These are phyloP conservation scores for Ptilodon capucinus DNA, from an alignment of 2,888 invertebrate species.

Conservation along the genomic window DNA sequence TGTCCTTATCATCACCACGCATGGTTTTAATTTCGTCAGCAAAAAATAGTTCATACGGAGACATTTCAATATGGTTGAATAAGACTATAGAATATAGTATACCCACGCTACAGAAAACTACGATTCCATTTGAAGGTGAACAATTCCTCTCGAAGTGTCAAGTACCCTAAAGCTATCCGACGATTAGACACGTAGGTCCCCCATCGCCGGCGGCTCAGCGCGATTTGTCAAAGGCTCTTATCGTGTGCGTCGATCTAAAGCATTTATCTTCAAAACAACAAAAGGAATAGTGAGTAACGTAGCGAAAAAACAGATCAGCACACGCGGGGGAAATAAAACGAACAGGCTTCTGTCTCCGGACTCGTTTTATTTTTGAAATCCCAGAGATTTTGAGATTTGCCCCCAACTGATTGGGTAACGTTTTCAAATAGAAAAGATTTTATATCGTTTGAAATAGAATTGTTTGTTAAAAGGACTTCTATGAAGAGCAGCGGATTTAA, in stretches of 20 bases:
- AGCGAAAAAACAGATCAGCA: slow-evolving; percentile 26
- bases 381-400: slow-evolving; percentile 1
- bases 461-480: background rate
- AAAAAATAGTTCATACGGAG: too few relatives aligned
- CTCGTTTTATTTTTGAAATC: slow-evolving; percentile 1
- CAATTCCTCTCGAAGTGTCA: background rate
- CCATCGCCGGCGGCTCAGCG: slow-evolving; percentile 9
- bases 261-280: slow-evolving; percentile 27
- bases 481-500: too few relatives aligned
- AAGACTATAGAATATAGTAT: too few relatives aligned
- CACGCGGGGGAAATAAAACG: slow-evolving; percentile 16
- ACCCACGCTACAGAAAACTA: background rate
- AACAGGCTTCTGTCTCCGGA: background rate
- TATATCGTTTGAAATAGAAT: background rate
- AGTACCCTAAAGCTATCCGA: slow-evolving; percentile 8
- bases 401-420: background rate
- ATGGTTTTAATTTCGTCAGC: too few relatives aligned
- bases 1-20: too few relatives aligned
- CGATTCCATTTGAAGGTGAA: slow-evolving; percentile 5
- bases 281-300: slow-evolving; percentile 16
- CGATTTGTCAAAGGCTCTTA: slow-evolving; percentile 30
- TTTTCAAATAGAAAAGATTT: background rate
- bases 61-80: too few relatives aligned
- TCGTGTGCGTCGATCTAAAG: slow-evolving; percentile 20
- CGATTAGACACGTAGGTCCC: slow-evolving; percentile 14